Conservation (phyloP, 2,113 vertebrate genomes). For the Vidua macroura region DNA sequence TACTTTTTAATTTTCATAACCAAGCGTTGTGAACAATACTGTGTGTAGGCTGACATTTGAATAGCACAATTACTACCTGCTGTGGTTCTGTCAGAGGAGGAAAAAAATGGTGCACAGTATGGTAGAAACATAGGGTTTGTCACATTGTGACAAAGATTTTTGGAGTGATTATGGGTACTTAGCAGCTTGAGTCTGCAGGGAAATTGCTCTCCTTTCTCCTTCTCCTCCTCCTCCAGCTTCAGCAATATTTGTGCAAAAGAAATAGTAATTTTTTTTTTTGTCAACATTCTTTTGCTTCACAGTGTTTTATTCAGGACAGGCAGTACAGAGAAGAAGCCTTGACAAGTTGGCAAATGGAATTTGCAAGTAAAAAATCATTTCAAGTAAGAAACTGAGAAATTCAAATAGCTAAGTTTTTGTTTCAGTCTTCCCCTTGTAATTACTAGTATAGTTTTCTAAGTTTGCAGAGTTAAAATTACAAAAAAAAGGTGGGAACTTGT, state of each 20-base stretch:
- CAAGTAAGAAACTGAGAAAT: neutral
- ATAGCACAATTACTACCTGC: constrained; percentile 56
- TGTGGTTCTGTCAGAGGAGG: constrained; percentile 28
- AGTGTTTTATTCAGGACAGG: neutral
- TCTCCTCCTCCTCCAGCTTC: neutral
- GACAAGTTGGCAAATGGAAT: neutral
- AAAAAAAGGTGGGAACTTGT: neutral
- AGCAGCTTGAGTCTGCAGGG: constrained; percentile 13
- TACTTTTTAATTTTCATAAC: constrained; percentile 29
- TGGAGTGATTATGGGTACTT: constrained; percentile 12
- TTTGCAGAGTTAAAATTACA: neutral
- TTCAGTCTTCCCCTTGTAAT: neutral
- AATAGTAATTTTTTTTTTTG: neutral
- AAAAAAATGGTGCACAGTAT: neutral
- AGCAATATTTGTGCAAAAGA: constrained; percentile 4
- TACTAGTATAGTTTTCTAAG: neutral
- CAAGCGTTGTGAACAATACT: constrained; percentile 21
- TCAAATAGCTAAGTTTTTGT: neutral
- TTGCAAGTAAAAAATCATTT: neutral
- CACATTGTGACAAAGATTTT: constrained; percentile 19
- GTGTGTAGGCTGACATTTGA: constrained; percentile 48
- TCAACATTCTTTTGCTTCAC: neutral
- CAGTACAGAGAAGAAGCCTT: neutral
- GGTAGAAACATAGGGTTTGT: constrained; percentile 12
- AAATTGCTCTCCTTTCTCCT: neutral